Evolutionary conservation across 1,140 invertebrate species (phyloP), one percentile per base, ranked within the genome.

Genomic region (Callitettix versicolor): DNA sequence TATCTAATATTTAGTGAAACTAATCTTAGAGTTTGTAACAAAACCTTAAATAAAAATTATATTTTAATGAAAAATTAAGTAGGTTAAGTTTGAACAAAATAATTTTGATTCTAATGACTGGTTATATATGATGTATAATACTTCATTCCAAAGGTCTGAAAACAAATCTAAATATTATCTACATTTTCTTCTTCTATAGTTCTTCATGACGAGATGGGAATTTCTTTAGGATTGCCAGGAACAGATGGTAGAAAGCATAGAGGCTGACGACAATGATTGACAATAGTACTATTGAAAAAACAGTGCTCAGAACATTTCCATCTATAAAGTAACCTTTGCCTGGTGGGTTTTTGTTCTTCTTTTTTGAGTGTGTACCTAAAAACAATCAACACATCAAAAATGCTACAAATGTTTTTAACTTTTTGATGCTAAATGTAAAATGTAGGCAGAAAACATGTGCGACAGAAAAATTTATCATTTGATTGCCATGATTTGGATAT

Each of bases 161-260:
- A 30, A 4, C 3, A 30, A 9, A 30, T 30, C 3, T 30, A 30
- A 30, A 22, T 6, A 46, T 49, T 26, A 12, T n/a, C n/a, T n/a
- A n/a, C n/a, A n/a, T n/a, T n/a, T n/a, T n/a, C n/a, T n/a, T n/a
- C 7, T 15, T 64, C 79, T 80, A 88, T 55, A 86, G 68, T 69
- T 88, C 86, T 7, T 82, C 85, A 64, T 88, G 86, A 43, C 56
- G 41, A 0, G 82, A 78, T 1, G 84, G 81, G 63, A 88, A 87
- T 66, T 85, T 86, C 68, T 88, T 89, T 1, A 87, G 66, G 33
- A 89, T 83, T 6, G 87, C 86, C 59, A 80, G 74, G 63, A 88
- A 89, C 0, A 91, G 71, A 69, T 86, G 88, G 61, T 88, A 87
- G 67, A 89, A 91, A 0, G 86, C 86, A 62, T 89, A 89, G 1